Conservation (phyloP, 1,140 invertebrate genomes). For the Campoletis sonorensis region DNA sequence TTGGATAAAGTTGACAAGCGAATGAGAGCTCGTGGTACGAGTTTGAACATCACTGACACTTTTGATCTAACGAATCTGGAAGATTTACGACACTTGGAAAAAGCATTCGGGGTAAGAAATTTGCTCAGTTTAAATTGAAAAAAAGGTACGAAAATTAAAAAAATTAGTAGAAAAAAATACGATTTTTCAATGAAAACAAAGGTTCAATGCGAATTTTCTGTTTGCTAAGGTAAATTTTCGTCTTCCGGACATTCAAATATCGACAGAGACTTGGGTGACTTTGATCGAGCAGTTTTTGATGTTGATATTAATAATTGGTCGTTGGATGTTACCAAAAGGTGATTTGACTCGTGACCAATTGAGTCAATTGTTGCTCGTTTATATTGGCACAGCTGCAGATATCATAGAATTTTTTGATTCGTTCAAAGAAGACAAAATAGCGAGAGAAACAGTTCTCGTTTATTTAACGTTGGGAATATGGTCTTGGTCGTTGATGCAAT, state of each 20-base stretch:
- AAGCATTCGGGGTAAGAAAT: constrained; percentile 77
- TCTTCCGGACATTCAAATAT: constrained; percentile 81
- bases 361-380: constrained; percentile 92
- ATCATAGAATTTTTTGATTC: constrained; percentile 98
- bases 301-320: constrained; percentile 90
- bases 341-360: constrained; percentile 93
- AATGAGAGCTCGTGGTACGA: constrained; percentile 76
- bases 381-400: constrained; percentile 92
- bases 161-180: not conserved
- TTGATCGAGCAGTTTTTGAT: constrained; percentile 93
- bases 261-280: constrained; percentile 89
- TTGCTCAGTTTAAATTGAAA: not conserved
- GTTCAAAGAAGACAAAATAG: constrained; percentile 91
- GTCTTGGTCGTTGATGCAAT: constrained; percentile 94
- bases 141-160: not conserved
- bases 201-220: constrained; percentile 32
- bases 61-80: constrained; percentile 74
- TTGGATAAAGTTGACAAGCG: constrained; percentile 87
- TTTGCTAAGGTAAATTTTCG: constrained; percentile 75
- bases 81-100: constrained; percentile 78
- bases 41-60: constrained; percentile 75
- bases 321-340: constrained; percentile 93
- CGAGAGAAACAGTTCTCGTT: constrained; percentile 84
- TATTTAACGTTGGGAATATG: constrained; percentile 88
- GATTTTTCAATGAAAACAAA: not conserved